Evolutionary conservation across 1,140 invertebrate species (phyloP).

Genomic region (Drosophila albomicans): DNA sequence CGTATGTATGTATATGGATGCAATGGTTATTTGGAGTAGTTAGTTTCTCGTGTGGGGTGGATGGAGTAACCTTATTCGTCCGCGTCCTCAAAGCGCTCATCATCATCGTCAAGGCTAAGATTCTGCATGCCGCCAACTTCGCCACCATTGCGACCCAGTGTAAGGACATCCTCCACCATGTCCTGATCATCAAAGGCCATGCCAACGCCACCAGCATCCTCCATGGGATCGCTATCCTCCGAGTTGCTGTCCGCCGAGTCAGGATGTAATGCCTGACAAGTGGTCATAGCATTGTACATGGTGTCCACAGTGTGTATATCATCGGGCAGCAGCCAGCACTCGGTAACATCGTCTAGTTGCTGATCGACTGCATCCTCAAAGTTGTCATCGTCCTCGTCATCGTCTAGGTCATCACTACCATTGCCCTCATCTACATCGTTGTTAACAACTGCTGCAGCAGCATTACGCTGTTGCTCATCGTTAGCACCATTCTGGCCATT

Average conservation of each 20-base stretch:
- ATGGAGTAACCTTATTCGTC: constrained; percentile 66
- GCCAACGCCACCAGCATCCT: constrained; percentile 63
- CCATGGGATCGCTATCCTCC: constrained; percentile 75
- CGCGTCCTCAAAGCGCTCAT: constrained; percentile 80
- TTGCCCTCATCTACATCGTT: constrained; percentile 66
- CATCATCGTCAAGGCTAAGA: constrained; percentile 75
- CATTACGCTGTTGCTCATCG: constrained; percentile 29
- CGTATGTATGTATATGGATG: constrained; percentile 44
- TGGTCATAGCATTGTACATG: constrained; percentile 79
- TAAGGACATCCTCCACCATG: constrained; percentile 64
- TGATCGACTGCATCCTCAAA: constrained; percentile 73
- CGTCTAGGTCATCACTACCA: constrained; percentile 57
- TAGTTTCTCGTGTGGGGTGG: constrained; percentile 8
- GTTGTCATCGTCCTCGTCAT: constrained; percentile 70
- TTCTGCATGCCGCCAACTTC: constrained; percentile 71
- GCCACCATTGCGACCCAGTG: constrained; percentile 62
- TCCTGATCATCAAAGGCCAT: constrained; percentile 64
- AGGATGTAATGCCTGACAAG: constrained; percentile 79
- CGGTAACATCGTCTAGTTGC: constrained; percentile 70
- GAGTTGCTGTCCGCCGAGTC: constrained; percentile 82
- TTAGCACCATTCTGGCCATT: constrained; percentile 58
- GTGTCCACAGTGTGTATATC: constrained; percentile 75
- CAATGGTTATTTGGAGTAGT: constrained; percentile 43
- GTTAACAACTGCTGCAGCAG: constrained; percentile 24
- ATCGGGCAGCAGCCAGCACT: constrained; percentile 79